These are phyloP conservation scores for Dinomys branickii DNA, from an alignment of 2,113 vertebrate genomes.

Conservation along the genomic window DNA sequence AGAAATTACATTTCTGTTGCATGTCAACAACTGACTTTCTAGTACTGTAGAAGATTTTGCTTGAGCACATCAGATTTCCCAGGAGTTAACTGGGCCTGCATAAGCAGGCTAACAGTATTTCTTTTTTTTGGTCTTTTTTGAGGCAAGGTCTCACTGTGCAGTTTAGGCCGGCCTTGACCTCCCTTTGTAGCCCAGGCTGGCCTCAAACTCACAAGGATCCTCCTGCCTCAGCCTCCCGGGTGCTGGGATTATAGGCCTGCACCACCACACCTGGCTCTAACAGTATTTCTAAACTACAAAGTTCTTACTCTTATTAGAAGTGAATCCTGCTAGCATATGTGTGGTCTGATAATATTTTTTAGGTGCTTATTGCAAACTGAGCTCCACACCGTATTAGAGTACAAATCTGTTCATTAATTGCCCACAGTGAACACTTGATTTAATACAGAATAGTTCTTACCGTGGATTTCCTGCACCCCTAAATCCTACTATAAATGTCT, in stretches of 20 bases:
- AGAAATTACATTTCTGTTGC: background rate
- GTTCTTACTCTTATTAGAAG: background rate
- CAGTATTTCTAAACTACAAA: background rate
- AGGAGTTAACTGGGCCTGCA: background rate
- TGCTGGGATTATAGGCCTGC: too few species aligned
- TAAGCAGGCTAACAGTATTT: background rate
- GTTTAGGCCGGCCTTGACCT: too few species aligned
- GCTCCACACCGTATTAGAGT: background rate
- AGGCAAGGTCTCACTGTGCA: too few species aligned
- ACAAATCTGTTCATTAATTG: background rate
- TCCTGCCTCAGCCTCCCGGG: too few species aligned
- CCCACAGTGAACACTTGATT: background rate
- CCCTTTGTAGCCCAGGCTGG: too few species aligned
- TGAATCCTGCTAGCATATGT: background rate
- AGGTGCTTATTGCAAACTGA: background rate
- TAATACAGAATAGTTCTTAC: slow-evolving; percentile 12
- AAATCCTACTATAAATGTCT: slow-evolving; percentile 51
- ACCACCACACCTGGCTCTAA: background rate
- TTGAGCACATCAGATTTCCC: slow-evolving; percentile 2
- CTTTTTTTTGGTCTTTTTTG: too few species aligned
- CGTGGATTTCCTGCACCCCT: background rate
- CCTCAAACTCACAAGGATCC: too few species aligned
- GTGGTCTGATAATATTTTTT: background rate
- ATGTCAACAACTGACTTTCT: background rate
- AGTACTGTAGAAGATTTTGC: background rate